Conservation (phyloP, 1,140 invertebrate species). For the Plodia interpunctella region DNA sequence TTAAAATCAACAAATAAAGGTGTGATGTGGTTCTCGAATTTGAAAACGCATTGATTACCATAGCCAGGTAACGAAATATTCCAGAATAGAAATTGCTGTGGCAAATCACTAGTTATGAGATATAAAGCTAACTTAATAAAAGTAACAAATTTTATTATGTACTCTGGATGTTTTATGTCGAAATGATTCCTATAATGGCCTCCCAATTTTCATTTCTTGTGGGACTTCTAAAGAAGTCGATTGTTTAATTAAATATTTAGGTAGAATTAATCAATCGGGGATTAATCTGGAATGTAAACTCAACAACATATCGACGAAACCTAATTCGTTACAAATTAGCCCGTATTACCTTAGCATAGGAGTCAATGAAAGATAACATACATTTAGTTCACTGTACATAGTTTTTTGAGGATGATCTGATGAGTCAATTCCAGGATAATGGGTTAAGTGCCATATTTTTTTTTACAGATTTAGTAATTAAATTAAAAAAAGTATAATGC, state of each 20-base stretch:
- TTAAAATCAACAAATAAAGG: no score
- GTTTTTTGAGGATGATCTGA: not conserved
- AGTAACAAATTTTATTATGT: not conserved
- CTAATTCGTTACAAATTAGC: no score
- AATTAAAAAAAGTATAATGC: no score
- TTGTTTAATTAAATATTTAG: constrained; percentile 1
- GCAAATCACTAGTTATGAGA: no score
- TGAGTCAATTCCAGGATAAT: not conserved
- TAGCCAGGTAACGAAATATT: no score
- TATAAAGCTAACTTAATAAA: no score
- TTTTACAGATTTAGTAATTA: not conserved
- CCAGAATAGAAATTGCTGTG: no score
- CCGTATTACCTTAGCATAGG: no score
- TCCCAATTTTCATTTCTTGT: not conserved
- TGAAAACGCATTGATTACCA: no score
- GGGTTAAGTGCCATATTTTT: not conserved
- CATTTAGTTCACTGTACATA: not conserved
- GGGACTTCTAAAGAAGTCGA: not conserved
- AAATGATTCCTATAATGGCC: not conserved
- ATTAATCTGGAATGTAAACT: not conserved
- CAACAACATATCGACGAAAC: no score
- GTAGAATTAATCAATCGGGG: not conserved
- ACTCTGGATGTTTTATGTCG: not conserved
- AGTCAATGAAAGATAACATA: no score
- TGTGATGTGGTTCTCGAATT: no score